A percentile compares a stretch with the other conserved stretches of the same genome.
Evolutionary conservation across 2,888 invertebrate species (phyloP).

Genomic region (Phanerotoma sp.): DNA sequence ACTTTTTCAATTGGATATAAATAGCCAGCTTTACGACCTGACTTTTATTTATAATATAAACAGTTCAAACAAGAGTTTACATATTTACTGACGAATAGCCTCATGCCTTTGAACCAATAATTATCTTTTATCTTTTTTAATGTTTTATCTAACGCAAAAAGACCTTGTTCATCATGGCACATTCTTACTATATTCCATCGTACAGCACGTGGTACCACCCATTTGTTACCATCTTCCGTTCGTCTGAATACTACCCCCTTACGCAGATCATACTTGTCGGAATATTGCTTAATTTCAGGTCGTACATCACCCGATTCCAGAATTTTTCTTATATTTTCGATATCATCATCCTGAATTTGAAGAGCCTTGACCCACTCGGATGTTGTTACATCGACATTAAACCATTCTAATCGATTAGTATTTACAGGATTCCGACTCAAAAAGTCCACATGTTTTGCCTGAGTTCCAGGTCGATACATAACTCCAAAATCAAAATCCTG

Average conservation of each 20-base stretch:
- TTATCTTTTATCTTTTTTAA: constrained; percentile 38
- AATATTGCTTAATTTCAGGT: constrained; percentile 26
- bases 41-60: constrained; percentile 42
- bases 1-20: constrained; percentile 52
- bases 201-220: constrained; percentile 44
- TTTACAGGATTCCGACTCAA: constrained; percentile 34
- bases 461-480: constrained; percentile 30
- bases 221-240: constrained; percentile 31
- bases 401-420: too few species aligned
- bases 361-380: constrained; percentile 36
- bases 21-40: constrained; percentile 40
- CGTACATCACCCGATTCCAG: constrained; percentile 18
- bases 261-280: constrained; percentile 26
- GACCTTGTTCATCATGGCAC: constrained; percentile 52
- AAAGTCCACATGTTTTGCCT: constrained; percentile 34
- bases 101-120: constrained; percentile 54
- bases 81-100: constrained; percentile 49
- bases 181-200: constrained; percentile 42
- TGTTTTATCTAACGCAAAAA: constrained; percentile 47
- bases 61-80: constrained; percentile 52
- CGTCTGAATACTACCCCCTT: constrained; percentile 28
- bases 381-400: constrained; percentile 23
- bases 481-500: constrained; percentile 33
- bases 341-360: constrained; percentile 29
- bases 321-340: constrained; percentile 28